Conservation (phyloP, 2,113 vertebrate species). For the Psilopsiagon aymara region DNA sequence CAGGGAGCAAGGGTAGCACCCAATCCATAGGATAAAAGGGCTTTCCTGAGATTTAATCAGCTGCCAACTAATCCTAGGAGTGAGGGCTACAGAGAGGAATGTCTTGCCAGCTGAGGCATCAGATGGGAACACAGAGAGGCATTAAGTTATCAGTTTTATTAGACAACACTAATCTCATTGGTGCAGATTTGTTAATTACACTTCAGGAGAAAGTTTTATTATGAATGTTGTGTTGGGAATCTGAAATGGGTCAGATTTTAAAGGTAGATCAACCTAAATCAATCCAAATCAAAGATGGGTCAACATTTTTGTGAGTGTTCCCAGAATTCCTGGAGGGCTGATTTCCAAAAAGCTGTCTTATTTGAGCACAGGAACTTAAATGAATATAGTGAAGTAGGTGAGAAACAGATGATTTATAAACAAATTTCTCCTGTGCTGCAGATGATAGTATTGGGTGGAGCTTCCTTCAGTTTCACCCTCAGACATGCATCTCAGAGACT, state of each 20-base stretch:
- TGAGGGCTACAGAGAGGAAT: slow-evolving; percentile 23
- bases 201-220: slow-evolving; percentile 36
- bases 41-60: slow-evolving; percentile 38
- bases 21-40: not conserved
- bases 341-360: not conserved
- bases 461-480: not conserved
- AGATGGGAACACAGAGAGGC: slow-evolving; percentile 7
- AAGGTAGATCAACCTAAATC: not conserved
- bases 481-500: not conserved
- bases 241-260: slow-evolving; percentile 1
- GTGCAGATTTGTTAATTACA: slow-evolving; percentile 24
- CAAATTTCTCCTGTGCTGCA: not conserved
- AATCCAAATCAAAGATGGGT: not conserved
- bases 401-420: not conserved
- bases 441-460: not conserved
- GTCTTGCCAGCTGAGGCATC: slow-evolving; percentile 40
- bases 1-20: not conserved
- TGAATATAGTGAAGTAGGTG: not conserved
- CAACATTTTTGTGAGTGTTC: not conserved
- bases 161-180: slow-evolving; percentile 34
- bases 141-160: slow-evolving; percentile 62
- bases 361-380: not conserved
- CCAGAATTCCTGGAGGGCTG: not conserved
- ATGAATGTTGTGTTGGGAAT: not conserved
- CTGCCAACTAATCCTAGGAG: slow-evolving; percentile 26